Evolutionary conservation across 2,888 invertebrate genomes (phyloP).

Genomic region (Parasteatoda lunata): DNA sequence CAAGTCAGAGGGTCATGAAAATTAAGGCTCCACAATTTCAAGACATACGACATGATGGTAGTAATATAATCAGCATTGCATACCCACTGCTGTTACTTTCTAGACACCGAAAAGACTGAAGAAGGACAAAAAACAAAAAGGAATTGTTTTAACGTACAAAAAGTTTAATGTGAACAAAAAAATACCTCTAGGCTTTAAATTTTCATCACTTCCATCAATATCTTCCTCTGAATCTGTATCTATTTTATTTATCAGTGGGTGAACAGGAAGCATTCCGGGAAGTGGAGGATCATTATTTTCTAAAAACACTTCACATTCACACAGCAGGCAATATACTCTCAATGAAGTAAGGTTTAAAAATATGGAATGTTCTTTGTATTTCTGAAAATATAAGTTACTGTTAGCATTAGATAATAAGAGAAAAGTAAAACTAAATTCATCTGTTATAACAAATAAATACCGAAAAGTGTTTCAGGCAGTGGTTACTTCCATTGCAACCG

Average conservation of each 20-base stretch:
- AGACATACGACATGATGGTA: no score
- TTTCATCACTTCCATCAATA: constrained; percentile 76
- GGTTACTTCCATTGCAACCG: constrained; percentile 89
- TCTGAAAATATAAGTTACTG: constrained; percentile 74
- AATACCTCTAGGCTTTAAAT: constrained; percentile 76
- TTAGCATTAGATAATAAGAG: neutral
- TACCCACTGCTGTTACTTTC: no score
- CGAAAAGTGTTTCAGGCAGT: constrained; percentile 85
- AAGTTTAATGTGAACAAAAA: constrained; percentile 14
- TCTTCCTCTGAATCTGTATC: constrained; percentile 73
- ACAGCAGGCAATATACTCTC: constrained; percentile 91
- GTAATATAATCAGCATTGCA: no score
- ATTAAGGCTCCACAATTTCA: no score
- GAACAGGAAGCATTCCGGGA: constrained; percentile 67
- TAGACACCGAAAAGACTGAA: no score
- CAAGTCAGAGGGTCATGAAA: no score
- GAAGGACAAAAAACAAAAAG: no score
- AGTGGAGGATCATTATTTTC: constrained; percentile 75
- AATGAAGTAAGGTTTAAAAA: constrained; percentile 89
- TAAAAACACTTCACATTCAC: constrained; percentile 86
- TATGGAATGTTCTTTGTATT: constrained; percentile 82
- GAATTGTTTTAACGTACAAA: neutral
- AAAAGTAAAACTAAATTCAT: neutral
- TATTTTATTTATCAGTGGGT: constrained; percentile 60
- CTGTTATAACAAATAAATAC: constrained; percentile 15